Conservation (phyloP, 1,140 invertebrate species). For the Sminthurides bifidus region DNA sequence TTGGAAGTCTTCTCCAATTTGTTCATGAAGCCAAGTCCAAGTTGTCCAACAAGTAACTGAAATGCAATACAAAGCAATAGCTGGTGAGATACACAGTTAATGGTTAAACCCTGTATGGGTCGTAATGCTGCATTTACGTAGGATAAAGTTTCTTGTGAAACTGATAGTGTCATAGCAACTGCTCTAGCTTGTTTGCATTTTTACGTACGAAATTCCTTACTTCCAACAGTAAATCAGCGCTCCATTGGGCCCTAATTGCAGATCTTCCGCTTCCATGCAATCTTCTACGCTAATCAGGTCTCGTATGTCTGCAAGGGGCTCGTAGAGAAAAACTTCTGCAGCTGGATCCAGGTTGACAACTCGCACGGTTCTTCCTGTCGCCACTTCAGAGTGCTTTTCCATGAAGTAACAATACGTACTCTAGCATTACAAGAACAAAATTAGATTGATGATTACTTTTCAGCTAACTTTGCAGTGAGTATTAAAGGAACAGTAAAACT, state of each 20-base stretch:
- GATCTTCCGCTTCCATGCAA: conserved; percentile 88
- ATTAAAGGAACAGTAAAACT: not conserved
- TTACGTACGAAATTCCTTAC: too few species aligned
- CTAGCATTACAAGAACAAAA: conserved; percentile 37
- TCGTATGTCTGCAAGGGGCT: conserved; percentile 73
- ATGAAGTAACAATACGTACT: conserved; percentile 91
- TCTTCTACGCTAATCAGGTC: conserved; percentile 91
- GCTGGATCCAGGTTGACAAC: conserved; percentile 96
- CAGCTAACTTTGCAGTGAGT: not conserved
- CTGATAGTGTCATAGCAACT: too few species aligned
- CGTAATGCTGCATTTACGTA: too few species aligned
- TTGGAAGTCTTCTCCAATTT: conserved; percentile 55
- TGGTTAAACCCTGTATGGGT: too few species aligned
- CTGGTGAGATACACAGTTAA: too few species aligned
- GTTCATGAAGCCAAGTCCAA: conserved; percentile 78
- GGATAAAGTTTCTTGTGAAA: too few species aligned
- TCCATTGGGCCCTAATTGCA: conserved; percentile 95
- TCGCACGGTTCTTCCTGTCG: conserved; percentile 59
- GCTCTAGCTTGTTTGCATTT: too few species aligned
- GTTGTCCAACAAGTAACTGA: conserved; percentile 77
- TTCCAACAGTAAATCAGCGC: conserved; percentile 95
- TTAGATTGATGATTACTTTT: not conserved
- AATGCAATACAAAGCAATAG: too few species aligned
- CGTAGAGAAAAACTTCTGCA: conserved; percentile 89
- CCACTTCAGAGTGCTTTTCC: conserved; percentile 54